Evolutionary conservation across 2,888 invertebrate species (phyloP), one percentile per base, ranked within the genome.

Genomic region (Macropis europaea): DNA sequence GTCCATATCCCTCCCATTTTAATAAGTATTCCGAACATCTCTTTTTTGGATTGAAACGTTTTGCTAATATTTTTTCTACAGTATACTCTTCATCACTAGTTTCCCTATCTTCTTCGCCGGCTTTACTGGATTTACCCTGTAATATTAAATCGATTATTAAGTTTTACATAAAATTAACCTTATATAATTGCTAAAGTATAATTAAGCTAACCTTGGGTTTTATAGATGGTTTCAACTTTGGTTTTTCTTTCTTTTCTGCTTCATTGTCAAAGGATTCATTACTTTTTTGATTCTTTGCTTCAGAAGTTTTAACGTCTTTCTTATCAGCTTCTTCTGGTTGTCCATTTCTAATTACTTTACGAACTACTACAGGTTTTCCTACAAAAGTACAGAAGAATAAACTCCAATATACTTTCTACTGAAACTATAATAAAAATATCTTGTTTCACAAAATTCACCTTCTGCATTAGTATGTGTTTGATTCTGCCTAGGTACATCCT

Each of bases 61-160:
- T 96, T 28, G 96, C 96, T 47, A 96, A 92, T 72, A 97, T 96
- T 90, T 95, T 95, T 88, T 96, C 96, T 0, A 96, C 95, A 0
- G 93, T 93, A 86, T 93, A 95, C 87, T 96, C 95, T 67, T 93
- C 93, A 9, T 93, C 87, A 13, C 86, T 87, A 1, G 82, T 75
- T 19, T 85, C 85, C 15, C 79, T 80, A 5, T 71, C 78, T 11
- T 79, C 81, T 0, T 83, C 85, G 5, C 76, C 81, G 3, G 77
- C 42, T 63, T 86, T 87, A 26, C 75, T 80, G 22, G 84, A 79
- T 54, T 83, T 86, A 13, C 61, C 71, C 83, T 80, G 17, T 24
- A n/a, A 38, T 13, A 38, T 28, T 6, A 1, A 43, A 40, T 43
- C 15, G 30, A 45, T 63, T 36, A 32, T 11, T 22, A 38, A n/a